Base-by-base conservation (phyloP, 2,797 vertebrate species). In the Clarias laeviceps region DNA sequence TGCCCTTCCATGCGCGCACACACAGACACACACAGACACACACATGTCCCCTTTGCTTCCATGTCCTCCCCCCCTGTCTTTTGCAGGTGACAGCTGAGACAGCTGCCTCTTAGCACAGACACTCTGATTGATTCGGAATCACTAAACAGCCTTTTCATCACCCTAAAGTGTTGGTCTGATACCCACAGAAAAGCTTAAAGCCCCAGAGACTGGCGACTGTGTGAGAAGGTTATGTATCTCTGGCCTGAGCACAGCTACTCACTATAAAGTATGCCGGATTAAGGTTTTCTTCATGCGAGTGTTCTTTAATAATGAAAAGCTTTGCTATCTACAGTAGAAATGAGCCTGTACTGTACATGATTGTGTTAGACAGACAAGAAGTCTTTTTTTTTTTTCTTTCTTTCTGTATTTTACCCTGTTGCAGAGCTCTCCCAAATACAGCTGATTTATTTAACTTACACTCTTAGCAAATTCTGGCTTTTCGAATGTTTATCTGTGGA, bases 51-150 rank as follows among this genome's bases (percentile, higher is more conserved):
- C 22, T 54, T 77, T 80, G 14, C 61, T 72, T 50, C 69, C 83
- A 50, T 14, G 7, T 29, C 27, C 32, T 32, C 40, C n/a, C 72
- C 20, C 29, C 14, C 72, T 64, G 37, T 85, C 17, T 73, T 4
- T 68, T 50, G 85, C 87, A 88, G 82, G 86, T 86, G 91, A 86
- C 91, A 89, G 87, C 90, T 90, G 82, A 91, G 90, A 92, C 89
- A 90, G 88, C 86, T 54, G n/a, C 91, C 92, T 93, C 91, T 92
- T 92, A 93, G 83, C 73, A 64, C 68, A 78, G 32, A 88, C 37
- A 83, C 83, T 40, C 27, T 62, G 62, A 94, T 93, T 92, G 94
- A 94, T 94, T 94, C 91, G n/a, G 72, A 93, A 93, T 93, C 92
- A 5, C 83, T 88, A 89, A 92, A 91, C 84, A 84, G 90, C 85